Evolutionary conservation across 2,888 invertebrate species (phyloP).

Genomic region (Agrenia bidenticulata): DNA sequence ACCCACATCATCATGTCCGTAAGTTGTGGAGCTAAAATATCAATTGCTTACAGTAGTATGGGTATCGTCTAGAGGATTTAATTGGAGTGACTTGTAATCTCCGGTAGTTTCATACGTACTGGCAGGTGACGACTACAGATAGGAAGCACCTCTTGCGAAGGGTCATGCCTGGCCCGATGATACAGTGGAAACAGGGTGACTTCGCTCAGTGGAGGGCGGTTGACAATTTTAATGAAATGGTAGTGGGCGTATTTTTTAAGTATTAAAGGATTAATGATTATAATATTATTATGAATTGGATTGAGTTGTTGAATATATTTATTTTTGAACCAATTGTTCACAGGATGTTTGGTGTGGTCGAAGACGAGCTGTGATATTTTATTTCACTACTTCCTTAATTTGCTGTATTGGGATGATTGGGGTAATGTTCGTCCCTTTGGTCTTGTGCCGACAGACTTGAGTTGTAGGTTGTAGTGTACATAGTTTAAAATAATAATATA

Average conservation of each 20-base stretch:
- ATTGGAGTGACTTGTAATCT: neutral
- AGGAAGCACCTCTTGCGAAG: neutral
- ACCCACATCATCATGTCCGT: conserved; percentile 65
- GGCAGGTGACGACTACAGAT: conserved; percentile 5
- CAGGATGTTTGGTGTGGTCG: conserved; percentile 23
- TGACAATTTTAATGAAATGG: conserved; percentile 2
- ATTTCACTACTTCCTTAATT: conserved; percentile 14
- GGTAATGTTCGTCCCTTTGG: conserved; percentile 7
- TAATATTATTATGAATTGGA: neutral
- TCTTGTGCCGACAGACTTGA: conserved; percentile 8
- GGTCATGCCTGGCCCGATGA: conserved; percentile 16
- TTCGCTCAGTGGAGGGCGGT: neutral
- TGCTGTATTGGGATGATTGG: conserved; percentile 18
- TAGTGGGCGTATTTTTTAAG: neutral
- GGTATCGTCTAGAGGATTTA: neutral
- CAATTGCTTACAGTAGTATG: neutral
- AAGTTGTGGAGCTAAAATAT: conserved; percentile 56
- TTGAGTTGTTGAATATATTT: neutral
- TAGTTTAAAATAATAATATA: no score
- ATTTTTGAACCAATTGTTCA: neutral
- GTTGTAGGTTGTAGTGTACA: no score
- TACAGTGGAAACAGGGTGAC: conserved; percentile 2
- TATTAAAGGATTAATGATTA: neutral
- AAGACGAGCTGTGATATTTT: conserved; percentile 19
- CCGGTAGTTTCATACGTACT: conserved; percentile 23